A percentile compares a stretch with the other conserved stretches of the same genome.
Evolutionary conservation across 1,140 invertebrate genomes (phyloP).

Genomic region (Ooceraea biroi): DNA sequence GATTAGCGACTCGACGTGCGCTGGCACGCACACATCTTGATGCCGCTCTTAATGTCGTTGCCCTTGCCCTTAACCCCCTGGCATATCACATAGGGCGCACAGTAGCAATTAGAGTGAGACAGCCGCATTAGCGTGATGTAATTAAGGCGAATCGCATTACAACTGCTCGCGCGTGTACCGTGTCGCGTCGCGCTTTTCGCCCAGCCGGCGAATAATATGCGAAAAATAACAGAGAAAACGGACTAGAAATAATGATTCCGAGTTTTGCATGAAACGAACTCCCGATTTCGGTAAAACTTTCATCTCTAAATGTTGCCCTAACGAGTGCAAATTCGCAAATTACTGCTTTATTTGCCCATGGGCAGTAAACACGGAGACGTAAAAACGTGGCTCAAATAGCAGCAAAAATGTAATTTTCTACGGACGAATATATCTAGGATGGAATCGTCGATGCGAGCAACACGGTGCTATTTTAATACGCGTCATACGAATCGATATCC

Average conservation of each 20-base stretch:
- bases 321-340: neutral
- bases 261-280: slow-evolving; percentile 20
- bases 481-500: too few relatives aligned
- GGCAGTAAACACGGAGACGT: neutral
- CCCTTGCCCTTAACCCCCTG: slow-evolving; percentile 59
- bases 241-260: slow-evolving; percentile 25
- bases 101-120: slow-evolving; percentile 62
- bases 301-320: slow-evolving; percentile 12
- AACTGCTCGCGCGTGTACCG: slow-evolving; percentile 26
- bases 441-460: too few relatives aligned
- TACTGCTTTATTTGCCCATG: too few relatives aligned
- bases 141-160: slow-evolving; percentile 66
- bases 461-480: too few relatives aligned
- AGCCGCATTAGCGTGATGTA: slow-evolving; percentile 50
- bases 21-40: slow-evolving; percentile 35
- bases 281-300: slow-evolving; percentile 28
- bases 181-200: neutral
- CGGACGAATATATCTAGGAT: too few relatives aligned
- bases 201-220: neutral
- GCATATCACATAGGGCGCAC: slow-evolving; percentile 56
- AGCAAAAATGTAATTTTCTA: too few relatives aligned
- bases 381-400: too few relatives aligned
- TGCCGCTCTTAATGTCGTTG: slow-evolving; percentile 23
- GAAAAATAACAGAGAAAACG: slow-evolving; percentile 13
- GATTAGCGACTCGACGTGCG: slow-evolving; percentile 47